A percentile compares a stretch with the other conserved stretches of the same genome.
phyloP scores from a whole-genome alignment of 2,888 invertebrate species.

The Dicyrtoma fusca region DNA sequence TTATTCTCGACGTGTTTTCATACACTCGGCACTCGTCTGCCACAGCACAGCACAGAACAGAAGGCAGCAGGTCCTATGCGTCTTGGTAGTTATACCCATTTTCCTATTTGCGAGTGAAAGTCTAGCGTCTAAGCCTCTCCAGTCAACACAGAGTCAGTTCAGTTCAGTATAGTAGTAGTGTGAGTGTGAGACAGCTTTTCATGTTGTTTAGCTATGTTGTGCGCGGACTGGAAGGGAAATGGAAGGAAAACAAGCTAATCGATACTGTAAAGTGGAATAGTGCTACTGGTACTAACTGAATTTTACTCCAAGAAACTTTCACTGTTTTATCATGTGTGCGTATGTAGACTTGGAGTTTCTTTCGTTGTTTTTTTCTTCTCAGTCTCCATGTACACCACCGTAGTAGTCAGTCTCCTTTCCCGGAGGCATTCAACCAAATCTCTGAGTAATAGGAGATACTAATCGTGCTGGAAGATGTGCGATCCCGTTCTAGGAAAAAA shows the following conservation, averaged over 20 bases:
- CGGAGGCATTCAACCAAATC: background rate
- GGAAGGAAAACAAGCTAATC: slow-evolving; percentile 8
- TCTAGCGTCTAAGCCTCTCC: no score
- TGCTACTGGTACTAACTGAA: background rate
- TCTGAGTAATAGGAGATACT: background rate
- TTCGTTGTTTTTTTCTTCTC: background rate
- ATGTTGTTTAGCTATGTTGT: background rate
- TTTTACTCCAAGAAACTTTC: slow-evolving; percentile 2
- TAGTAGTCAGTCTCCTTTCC: no score
- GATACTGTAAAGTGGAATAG: slow-evolving; percentile 8
- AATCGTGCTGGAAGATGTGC: no score
- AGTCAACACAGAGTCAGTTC: no score
- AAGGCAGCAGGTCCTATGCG: no score
- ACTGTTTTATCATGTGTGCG: background rate
- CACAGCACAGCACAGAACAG: no score
- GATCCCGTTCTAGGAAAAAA: no score
- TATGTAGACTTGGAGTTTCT: background rate
- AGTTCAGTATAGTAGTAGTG: no score
- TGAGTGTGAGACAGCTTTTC: background rate
- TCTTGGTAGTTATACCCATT: no score
- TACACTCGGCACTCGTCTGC: no score
- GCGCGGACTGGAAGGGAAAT: background rate
- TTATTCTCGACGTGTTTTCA: no score
- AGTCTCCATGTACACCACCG: background rate
- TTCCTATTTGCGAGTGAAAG: no score